Evolutionary conservation across 2,797 vertebrate species (phyloP), one percentile per base, ranked within the genome.

Genomic region (Cuniculus paca): DNA sequence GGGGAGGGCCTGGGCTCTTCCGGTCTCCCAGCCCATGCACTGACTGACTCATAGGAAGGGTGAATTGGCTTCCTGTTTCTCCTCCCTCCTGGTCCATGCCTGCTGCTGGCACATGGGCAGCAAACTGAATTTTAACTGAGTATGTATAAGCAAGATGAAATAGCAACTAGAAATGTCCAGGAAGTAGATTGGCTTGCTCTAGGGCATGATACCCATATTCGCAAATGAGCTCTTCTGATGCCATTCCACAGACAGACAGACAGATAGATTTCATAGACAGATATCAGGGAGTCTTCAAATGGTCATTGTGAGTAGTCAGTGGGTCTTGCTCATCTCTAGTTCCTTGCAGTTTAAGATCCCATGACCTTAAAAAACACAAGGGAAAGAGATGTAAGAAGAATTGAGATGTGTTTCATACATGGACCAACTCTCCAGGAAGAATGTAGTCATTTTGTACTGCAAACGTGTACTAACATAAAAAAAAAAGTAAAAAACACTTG

Each of bases 271-370:
- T 70, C 68, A 70, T 39, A 70, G 31, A 16, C 54, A 22, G 20
- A 26, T 52, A 36, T 54, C 12, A 87, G 31, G 5, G n/a, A 82
- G 39, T 65, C 12, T 82, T 86, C 45, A 91, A 75, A 74, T 72
- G 54, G 72, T 77, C 31, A 60, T 24, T 28, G 16, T 72, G 45
- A 82, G 34, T 45, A n/a, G 36, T 50, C 88, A 10, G 36, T 20
- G 16, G 50, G 65, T 85, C 24, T 97, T 85, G 34, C 34, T 77
- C 68, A 89, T 94, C 39, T 97, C 28, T 88, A 86, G 31, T 77
- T 56, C 5, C 22, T 77, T 56, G 28, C 16, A 86, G 61, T 60
- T 79, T 94, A 82, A 85, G 36, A 58, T 88, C 84, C 60, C 86
- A 54, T 36, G 34, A 78, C 50, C 75, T 94, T 42, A 42, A 72